Evolutionary conservation across 2,113 vertebrate species (phyloP).

Genomic region (Origma solitaria): DNA sequence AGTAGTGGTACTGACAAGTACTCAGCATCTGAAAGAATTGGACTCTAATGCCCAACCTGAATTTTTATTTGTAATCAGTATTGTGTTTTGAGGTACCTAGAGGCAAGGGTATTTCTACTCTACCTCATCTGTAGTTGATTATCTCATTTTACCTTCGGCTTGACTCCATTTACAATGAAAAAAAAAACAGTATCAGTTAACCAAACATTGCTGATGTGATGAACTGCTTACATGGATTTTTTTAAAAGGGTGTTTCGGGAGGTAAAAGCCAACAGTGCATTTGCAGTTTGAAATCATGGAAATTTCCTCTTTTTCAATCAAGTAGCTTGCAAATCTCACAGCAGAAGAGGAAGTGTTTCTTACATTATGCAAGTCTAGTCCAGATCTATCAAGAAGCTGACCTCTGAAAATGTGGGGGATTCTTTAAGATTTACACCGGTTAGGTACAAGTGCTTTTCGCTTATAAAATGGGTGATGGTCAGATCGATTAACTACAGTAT

Average conservation of each 20-base stretch:
- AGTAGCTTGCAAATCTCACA: background rate
- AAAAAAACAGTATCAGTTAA: background rate
- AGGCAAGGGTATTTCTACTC: conserved; percentile 24
- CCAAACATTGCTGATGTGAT: conserved; percentile 25
- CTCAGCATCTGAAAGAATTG: background rate
- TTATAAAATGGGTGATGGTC: conserved; percentile 2
- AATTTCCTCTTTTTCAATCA: background rate
- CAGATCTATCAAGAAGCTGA: background rate
- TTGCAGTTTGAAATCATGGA: background rate
- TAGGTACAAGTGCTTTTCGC: background rate
- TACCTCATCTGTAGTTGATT: conserved; percentile 33
- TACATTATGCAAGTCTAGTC: background rate
- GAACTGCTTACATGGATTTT: background rate
- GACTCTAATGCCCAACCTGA: background rate
- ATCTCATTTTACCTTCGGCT: conserved; percentile 41
- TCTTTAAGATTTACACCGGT: background rate
- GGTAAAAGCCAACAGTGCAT: background rate
- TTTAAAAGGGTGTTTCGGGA: conserved; percentile 3
- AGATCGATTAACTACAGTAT: conserved; percentile 48
- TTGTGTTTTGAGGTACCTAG: conserved; percentile 9
- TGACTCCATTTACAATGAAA: conserved; percentile 34
- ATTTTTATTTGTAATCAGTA: conserved; percentile 32
- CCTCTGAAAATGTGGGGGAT: background rate
- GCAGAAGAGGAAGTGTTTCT: background rate
- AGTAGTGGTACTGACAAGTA: background rate